Base-by-base conservation (phyloP, 2,113 vertebrate genomes). In the Mustela nigripes region DNA sequence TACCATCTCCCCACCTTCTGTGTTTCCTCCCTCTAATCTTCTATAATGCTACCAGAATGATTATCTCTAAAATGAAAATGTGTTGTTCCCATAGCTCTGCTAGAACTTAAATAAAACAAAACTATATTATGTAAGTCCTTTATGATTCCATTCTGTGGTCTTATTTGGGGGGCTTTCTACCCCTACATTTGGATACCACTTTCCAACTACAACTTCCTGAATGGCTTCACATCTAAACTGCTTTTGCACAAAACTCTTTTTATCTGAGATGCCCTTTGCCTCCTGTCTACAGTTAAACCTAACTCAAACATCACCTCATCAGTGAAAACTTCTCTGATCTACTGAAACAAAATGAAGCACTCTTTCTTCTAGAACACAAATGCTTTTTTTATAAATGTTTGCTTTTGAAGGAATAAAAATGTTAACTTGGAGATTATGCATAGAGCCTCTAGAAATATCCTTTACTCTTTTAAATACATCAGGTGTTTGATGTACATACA, bases 281-380 rank as follows among this genome's bases (percentile, higher is more conserved):
- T 73, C 33, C 81, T 88, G 58, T 21, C 53, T 95, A 24, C 28
- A 82, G 28, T 91, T 84, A 79, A 95, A 28, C 50, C 16, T 62
- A 88, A 79, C 33, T 91, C 73, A 69, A 71, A 36, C 45, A 74
- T 69, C 60, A 74, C 26, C 28, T 92, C 8, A 88, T 84, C 39
- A 76, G 39, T 91, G 67, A 84, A 95, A 78, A 93, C 63, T 45
- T 90, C 53, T 90, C 48, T 93, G 65, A 96, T 22, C 5, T 84
- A 22, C 63, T 74, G 28, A 63, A 95, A 97, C 58, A 94, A 95
- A 91, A 86, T n/a, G 56, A 97, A 69, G 19, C 85, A 95, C 48
- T 2, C 33, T 33, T 87, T 93, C 42, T 82, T 76, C 16, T 33
- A 22, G 7, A 31, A 26, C 73, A 71, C 10, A 90, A 39, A 85